These are phyloP conservation scores for Armadillidium nasatum DNA, from an alignment of 1,140 invertebrate genomes.

Conservation along the genomic window DNA sequence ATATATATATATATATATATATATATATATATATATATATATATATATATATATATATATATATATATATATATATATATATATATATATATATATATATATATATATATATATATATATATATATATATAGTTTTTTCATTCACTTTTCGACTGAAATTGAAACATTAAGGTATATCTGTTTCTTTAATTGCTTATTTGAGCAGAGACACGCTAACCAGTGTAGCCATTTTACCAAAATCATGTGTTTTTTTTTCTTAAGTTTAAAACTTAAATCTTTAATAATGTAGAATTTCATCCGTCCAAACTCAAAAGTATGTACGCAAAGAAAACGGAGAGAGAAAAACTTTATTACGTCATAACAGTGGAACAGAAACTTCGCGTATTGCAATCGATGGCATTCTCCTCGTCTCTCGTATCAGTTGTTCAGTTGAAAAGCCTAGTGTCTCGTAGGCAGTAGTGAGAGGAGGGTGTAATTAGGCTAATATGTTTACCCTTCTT, in stretches of 20 bases:
- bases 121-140: not conserved
- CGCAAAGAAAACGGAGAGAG: not conserved
- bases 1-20: not conserved
- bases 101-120: constrained; percentile 13
- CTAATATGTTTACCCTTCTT: not conserved
- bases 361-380: not conserved
- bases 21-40: too few relatives aligned
- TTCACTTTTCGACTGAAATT: not conserved
- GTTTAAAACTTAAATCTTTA: too few relatives aligned
- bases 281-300: too few relatives aligned
- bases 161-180: not conserved
- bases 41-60: too few relatives aligned
- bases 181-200: not conserved
- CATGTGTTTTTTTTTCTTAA: not conserved
- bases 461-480: not conserved
- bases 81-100: constrained; percentile 6
- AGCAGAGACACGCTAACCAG: not conserved
- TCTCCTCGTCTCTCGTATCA: too few relatives aligned
- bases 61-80: not conserved
- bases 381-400: not conserved
- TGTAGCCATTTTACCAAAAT: not conserved
- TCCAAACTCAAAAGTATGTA: too few relatives aligned
- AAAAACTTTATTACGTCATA: constrained; percentile 8
- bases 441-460: not conserved
- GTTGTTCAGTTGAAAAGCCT: not conserved